Conservation (phyloP, 2,797 vertebrate genomes). For the Sebastolobus altivelis region DNA sequence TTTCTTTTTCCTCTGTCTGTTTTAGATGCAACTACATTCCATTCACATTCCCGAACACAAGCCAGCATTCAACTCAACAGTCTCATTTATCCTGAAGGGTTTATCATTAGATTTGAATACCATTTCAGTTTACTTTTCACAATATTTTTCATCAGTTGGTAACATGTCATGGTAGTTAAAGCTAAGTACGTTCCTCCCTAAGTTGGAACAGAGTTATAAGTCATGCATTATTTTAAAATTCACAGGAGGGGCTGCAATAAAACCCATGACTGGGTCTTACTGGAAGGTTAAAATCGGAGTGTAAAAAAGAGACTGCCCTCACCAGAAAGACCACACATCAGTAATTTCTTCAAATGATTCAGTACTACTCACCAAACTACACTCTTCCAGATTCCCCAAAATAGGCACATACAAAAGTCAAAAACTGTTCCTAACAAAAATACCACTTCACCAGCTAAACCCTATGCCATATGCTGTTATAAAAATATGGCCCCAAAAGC, state of each 20-base stretch:
- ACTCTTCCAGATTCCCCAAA: not conserved
- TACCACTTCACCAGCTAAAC: not conserved
- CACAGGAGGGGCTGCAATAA: not conserved
- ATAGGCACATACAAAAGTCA: conserved; percentile 1
- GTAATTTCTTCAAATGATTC: not conserved
- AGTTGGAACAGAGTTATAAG: not conserved
- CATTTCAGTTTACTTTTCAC: conserved; percentile 9
- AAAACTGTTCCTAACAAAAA: conserved; percentile 5
- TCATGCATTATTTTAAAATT: not conserved
- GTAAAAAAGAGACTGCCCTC: not conserved
- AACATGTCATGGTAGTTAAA: not conserved
- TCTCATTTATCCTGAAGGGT: not conserved
- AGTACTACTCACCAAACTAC: not conserved
- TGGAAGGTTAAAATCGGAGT: conserved; percentile 4
- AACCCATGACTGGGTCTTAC: conserved; percentile 1
- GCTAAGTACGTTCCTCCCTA: not conserved
- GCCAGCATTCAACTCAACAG: not conserved
- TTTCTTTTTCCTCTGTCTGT: conserved; percentile 1
- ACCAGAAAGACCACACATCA: not conserved
- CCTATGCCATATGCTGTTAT: conserved; percentile 1
- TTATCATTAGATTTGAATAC: conserved; percentile 11
- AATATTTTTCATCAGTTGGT: not conserved
- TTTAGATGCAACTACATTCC: conserved; percentile 23
- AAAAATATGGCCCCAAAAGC: not conserved
- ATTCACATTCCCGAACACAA: conserved; percentile 20